Evolutionary conservation across 2,888 invertebrate genomes (phyloP).

Genomic region (Scaptomyza cyrtandrae): DNA sequence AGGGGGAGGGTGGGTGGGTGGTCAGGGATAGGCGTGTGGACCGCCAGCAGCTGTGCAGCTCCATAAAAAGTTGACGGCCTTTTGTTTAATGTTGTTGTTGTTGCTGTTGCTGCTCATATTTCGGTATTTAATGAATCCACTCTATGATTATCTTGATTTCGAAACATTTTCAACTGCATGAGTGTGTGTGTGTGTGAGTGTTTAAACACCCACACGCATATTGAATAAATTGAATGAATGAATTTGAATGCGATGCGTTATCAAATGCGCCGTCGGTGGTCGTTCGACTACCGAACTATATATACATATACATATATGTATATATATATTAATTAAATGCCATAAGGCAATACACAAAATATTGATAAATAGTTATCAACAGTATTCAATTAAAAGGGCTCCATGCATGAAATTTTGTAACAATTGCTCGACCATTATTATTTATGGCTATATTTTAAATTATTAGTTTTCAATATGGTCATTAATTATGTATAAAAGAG

Average conservation of each 20-base stretch:
- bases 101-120: constrained; percentile 66
- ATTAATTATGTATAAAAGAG: not conserved
- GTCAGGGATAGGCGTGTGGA: constrained; percentile 19
- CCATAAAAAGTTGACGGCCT: constrained; percentile 50
- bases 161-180: constrained; percentile 57
- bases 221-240: constrained; percentile 24
- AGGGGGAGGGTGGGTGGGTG: not conserved
- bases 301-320: not conserved
- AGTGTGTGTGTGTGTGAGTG: constrained; percentile 6
- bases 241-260: constrained; percentile 43
- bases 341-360: constrained; percentile 63
- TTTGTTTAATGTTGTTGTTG: constrained; percentile 47
- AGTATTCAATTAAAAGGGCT: constrained; percentile 43
- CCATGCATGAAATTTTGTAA: constrained; percentile 23
- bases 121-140: constrained; percentile 76
- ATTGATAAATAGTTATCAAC: constrained; percentile 69
- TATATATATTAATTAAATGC: constrained; percentile 66
- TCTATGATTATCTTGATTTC: constrained; percentile 79
- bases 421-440: constrained; percentile 33
- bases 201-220: constrained; percentile 37
- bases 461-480: constrained; percentile 11
- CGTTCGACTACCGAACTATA: constrained; percentile 71
- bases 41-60: constrained; percentile 58
- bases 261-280: constrained; percentile 59
- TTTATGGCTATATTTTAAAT: constrained; percentile 34